These are phyloP conservation scores for Laticauda colubrina DNA, from an alignment of 2,113 vertebrate species.

Conservation along the genomic window DNA sequence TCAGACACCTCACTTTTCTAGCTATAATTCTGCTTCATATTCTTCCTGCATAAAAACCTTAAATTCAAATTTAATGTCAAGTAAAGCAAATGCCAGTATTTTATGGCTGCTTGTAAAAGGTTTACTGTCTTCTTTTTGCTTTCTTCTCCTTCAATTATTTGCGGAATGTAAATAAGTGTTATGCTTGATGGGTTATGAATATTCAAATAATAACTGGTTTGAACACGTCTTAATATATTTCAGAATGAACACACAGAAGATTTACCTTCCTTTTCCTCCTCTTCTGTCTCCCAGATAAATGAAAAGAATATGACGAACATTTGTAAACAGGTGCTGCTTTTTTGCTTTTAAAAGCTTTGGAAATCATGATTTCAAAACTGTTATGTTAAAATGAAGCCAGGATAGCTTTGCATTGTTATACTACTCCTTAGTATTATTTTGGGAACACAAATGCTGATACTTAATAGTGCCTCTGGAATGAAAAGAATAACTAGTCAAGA, in stretches of 20 bases:
- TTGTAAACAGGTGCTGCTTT: conserved; percentile 69
- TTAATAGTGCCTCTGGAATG: background rate
- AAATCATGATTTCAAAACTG: background rate
- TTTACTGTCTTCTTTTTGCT: background rate
- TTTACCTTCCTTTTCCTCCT: conserved; percentile 51
- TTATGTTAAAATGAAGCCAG: background rate
- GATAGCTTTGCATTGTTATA: background rate
- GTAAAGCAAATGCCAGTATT: background rate
- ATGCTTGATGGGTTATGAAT: background rate
- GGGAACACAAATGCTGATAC: background rate
- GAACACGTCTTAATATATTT: conserved; percentile 1
- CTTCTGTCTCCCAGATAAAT: conserved; percentile 50
- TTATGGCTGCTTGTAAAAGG: background rate
- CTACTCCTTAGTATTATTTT: background rate
- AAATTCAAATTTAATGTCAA: background rate
- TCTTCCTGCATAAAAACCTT: background rate
- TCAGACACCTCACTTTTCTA: background rate
- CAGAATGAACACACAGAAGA: conserved; percentile 46
- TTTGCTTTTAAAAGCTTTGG: background rate
- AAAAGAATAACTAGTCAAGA: background rate
- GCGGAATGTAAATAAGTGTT: background rate
- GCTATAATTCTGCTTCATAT: background rate
- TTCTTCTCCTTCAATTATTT: background rate
- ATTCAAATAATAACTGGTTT: background rate
- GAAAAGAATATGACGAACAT: conserved; percentile 65